Evolutionary conservation across 2,113 vertebrate species (phyloP).

Genomic region (Barnardius zonarius): DNA sequence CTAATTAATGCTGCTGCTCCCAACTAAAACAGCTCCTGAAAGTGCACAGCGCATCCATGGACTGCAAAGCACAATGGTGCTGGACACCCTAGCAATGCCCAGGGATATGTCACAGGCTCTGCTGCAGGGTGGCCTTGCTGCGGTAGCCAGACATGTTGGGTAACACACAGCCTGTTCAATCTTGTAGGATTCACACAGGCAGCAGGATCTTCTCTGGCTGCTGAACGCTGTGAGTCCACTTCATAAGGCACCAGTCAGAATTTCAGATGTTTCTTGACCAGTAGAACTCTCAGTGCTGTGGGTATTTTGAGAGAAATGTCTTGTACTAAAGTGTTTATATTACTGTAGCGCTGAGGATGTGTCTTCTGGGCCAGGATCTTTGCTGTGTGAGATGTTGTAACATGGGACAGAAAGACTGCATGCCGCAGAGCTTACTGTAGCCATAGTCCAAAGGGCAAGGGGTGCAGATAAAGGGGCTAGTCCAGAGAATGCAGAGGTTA

Average conservation of each 20-base stretch:
- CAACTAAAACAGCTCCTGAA: neutral
- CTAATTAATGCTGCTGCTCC: neutral
- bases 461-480: neutral
- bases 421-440: neutral
- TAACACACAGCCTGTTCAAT: neutral
- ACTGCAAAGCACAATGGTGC: accelerated
- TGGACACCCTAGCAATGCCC: neutral
- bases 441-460: neutral
- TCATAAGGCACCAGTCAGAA: neutral
- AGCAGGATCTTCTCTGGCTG: neutral
- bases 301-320: neutral
- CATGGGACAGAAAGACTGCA: neutral
- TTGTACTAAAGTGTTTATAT: neutral
- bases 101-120: neutral
- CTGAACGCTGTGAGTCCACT: neutral
- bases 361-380: neutral
- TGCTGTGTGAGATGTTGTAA: neutral
- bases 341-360: neutral
- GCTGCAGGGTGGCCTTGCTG: neutral
- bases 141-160: accelerated
- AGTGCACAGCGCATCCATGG: neutral
- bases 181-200: neutral
- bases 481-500: neutral
- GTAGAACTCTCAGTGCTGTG: neutral
- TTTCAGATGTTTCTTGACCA: neutral